Conservation (phyloP, 37 sponge, comb jelly and placozoan genomes). For the Beroe forskalii region DNA sequence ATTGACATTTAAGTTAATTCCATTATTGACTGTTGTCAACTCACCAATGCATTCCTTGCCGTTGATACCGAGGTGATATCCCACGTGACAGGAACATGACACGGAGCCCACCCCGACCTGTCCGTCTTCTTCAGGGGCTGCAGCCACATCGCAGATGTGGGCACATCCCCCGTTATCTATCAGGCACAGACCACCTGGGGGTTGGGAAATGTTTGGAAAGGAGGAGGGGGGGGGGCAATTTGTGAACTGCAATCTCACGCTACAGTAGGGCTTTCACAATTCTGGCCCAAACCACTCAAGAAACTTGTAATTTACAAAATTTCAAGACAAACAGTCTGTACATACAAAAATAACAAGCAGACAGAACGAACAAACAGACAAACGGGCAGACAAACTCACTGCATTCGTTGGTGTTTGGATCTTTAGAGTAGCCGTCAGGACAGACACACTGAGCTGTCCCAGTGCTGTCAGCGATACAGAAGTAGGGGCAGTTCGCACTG, state of each 20-base stretch:
- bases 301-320: no score
- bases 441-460: background rate
- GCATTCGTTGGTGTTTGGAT: background rate
- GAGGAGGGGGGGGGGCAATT: background rate
- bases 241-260: no score
- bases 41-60: conserved; percentile 44
- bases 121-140: background rate
- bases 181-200: conserved; percentile 38
- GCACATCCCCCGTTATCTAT: conserved; percentile 46
- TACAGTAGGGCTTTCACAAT: no score
- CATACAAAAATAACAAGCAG: no score
- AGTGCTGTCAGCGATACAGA: background rate
- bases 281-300: no score
- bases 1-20: background rate
- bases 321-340: no score
- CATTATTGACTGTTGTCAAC: no score
- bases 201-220: background rate
- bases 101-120: background rate
- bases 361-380: no score
- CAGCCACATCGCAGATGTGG: conserved; percentile 17
- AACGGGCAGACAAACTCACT: no score
- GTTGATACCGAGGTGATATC: conserved; percentile 24
- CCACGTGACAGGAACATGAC: conserved; percentile 42
- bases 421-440: conserved; percentile 14
- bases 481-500: background rate